These are phyloP conservation scores for Antennarius maculatus DNA, from an alignment of 2,797 vertebrate genomes.

Conservation along the genomic window DNA sequence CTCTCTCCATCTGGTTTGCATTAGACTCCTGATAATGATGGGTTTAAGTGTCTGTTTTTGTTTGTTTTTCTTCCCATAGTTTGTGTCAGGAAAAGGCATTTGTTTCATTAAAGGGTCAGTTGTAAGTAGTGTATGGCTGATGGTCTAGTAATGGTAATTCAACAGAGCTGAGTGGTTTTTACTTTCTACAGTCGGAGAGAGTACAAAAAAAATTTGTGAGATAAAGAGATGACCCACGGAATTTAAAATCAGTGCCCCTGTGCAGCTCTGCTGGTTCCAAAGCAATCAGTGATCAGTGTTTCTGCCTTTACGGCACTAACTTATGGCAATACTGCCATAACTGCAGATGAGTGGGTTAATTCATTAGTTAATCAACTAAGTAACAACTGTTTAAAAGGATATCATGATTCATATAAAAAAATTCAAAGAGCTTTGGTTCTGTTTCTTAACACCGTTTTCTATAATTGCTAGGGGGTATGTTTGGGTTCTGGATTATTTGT, in stretches of 20 bases:
- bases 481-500: neutral
- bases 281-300: conserved; percentile 6
- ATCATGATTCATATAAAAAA: conserved; percentile 5
- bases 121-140: conserved; percentile 68
- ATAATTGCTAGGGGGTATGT: neutral
- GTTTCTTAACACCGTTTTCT: neutral
- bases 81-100: conserved; percentile 84
- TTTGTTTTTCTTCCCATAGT: conserved; percentile 82
- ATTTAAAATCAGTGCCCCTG: conserved; percentile 24
- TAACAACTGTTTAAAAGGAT: too few species aligned
- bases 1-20: conserved; percentile 89
- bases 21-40: conserved; percentile 89
- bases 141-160: conserved; percentile 67
- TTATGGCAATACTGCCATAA: neutral
- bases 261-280: conserved; percentile 12
- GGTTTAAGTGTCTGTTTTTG: conserved; percentile 87
- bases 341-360: neutral
- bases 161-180: conserved; percentile 39
- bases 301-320: conserved; percentile 4
- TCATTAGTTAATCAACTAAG: too few species aligned
- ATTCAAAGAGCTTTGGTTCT: neutral
- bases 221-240: neutral
- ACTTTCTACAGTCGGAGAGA: conserved; percentile 60
- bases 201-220: conserved; percentile 23
- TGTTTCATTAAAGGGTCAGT: conserved; percentile 83